phyloP scores from a whole-genome alignment of 2,888 invertebrate species.

The Scelioninae gen. 1 region DNA sequence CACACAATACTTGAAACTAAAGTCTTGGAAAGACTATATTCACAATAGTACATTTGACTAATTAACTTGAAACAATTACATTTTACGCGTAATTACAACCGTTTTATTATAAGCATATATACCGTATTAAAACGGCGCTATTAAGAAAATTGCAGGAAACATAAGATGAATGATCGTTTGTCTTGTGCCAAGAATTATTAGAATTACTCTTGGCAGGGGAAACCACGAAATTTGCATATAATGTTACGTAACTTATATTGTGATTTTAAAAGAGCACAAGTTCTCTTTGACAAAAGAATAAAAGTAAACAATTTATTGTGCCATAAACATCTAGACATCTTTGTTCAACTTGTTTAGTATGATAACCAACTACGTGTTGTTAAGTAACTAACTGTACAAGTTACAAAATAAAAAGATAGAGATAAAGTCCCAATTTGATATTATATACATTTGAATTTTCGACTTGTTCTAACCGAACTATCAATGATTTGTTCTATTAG shows the following conservation, averaged over 20 bases:
- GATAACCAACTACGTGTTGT: no score
- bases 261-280: constrained; percentile 18
- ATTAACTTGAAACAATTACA: constrained; percentile 15
- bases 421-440: no score
- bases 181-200: constrained; percentile 42
- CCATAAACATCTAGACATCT: constrained; percentile 24
- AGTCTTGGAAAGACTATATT: background rate
- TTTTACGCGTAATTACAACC: constrained; percentile 29
- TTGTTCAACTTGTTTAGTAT: background rate
- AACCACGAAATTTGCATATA: constrained; percentile 55
- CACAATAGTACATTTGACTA: background rate
- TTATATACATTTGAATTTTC: no score
- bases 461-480: no score
- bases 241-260: constrained; percentile 34
- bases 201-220: constrained; percentile 24
- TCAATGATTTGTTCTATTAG: no score
- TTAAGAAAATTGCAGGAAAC: constrained; percentile 39
- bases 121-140: background rate
- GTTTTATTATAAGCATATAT: constrained; percentile 18
- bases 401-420: no score
- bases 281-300: background rate
- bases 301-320: background rate
- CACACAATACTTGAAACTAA: background rate
- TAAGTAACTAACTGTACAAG: no score
- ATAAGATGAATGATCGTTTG: constrained; percentile 37